Conservation (phyloP, 2,113 vertebrate genomes). For the Podarcis muralis region DNA sequence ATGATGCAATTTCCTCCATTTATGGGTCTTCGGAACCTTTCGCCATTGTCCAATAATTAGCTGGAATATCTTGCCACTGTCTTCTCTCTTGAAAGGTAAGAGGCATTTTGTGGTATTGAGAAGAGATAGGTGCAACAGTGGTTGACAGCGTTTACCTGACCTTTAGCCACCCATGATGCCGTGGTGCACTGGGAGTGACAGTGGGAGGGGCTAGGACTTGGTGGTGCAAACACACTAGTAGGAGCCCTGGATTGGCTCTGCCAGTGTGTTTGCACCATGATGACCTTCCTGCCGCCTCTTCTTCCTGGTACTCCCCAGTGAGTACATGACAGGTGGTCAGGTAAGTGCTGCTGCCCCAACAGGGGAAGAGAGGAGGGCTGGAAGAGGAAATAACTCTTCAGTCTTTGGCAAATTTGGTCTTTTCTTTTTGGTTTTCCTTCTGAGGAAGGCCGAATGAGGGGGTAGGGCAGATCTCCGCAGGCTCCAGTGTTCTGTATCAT, state of each 20-base stretch:
- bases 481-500: neutral
- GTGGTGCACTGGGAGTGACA: no score
- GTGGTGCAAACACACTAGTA: no score
- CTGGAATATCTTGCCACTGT: neutral
- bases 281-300: no score
- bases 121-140: neutral
- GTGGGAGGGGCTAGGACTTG: no score
- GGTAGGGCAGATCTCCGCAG: neutral
- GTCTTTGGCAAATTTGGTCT: neutral
- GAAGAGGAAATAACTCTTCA: neutral
- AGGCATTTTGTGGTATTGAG: neutral
- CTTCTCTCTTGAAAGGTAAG: slow-evolving; percentile 16
- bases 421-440: neutral
- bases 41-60: neutral
- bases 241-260: no score
- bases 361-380: neutral
- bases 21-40: neutral
- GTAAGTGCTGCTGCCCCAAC: no score
- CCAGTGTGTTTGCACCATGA: no score
- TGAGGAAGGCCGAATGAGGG: neutral
- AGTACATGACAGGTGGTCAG: no score
- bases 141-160: no score
- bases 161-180: no score
- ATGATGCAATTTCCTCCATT: neutral
- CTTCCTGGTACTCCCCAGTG: no score